These are phyloP conservation scores for Drepana falcataria DNA, from an alignment of 2,888 invertebrate species.

Conservation along the genomic window DNA sequence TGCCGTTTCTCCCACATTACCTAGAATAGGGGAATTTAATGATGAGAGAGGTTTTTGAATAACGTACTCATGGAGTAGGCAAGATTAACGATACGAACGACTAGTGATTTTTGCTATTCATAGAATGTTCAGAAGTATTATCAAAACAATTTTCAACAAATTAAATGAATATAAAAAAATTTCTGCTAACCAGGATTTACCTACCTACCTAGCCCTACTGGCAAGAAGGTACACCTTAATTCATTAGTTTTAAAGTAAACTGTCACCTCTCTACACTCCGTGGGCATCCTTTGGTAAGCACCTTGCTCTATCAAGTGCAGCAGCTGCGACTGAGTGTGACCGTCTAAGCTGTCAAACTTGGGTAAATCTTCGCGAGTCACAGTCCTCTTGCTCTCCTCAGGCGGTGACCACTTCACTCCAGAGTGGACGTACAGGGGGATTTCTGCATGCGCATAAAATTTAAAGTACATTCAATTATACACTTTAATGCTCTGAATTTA, in stretches of 20 bases:
- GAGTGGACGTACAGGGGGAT: slow-evolving; percentile 71
- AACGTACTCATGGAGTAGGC: too few relatives aligned
- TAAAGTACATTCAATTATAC: neutral
- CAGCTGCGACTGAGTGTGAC: slow-evolving; percentile 87
- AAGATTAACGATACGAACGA: too few relatives aligned
- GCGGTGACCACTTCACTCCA: slow-evolving; percentile 61
- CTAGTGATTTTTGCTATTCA: too few relatives aligned
- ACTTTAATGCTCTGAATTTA: too few relatives aligned
- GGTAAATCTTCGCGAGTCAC: slow-evolving; percentile 48
- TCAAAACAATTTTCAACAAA: too few relatives aligned
- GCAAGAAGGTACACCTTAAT: too few relatives aligned
- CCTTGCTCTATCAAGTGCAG: slow-evolving; percentile 86
- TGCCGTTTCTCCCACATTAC: slow-evolving; percentile 96
- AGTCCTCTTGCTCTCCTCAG: slow-evolving; percentile 36
- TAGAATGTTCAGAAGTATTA: too few relatives aligned
- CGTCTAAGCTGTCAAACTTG: slow-evolving; percentile 86
- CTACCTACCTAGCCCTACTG: too few relatives aligned
- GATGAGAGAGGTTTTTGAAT: too few relatives aligned
- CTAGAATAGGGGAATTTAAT: slow-evolving; percentile 32
- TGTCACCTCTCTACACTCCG: slow-evolving; percentile 83
- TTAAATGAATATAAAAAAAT: too few relatives aligned
- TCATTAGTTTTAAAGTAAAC: too few relatives aligned
- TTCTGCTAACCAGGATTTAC: too few relatives aligned
- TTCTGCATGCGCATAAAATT: slow-evolving; percentile 38
- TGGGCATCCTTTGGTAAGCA: slow-evolving; percentile 84